Evolutionary conservation across 2,888 invertebrate genomes (phyloP).

Genomic region (Nasonovia ribisnigri): DNA sequence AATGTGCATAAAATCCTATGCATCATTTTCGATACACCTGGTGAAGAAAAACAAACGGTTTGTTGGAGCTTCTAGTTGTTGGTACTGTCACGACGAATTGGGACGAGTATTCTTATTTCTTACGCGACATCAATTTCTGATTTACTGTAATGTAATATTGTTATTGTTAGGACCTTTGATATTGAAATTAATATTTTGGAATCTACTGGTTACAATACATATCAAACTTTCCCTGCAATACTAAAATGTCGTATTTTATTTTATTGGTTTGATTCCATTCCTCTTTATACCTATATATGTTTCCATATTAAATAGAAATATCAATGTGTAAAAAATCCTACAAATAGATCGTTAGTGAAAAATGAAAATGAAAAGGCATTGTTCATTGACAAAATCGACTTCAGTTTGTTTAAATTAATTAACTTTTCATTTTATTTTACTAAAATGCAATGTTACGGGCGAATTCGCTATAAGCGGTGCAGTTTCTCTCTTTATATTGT

Average conservation of each 20-base stretch:
- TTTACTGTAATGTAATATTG: not conserved
- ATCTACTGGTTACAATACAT: not conserved
- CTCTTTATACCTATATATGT: not conserved
- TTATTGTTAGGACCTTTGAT: not conserved
- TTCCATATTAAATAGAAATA: not conserved
- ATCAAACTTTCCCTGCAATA: not conserved
- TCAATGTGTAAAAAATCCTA: not conserved
- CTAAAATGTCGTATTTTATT: not conserved
- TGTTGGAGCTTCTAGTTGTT: conserved; percentile 4
- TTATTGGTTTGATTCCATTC: not conserved
- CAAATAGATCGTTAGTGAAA: not conserved
- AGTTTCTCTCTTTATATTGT: not conserved
- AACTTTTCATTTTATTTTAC: not conserved
- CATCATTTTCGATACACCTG: not conserved
- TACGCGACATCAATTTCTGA: not conserved
- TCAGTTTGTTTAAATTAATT: not conserved
- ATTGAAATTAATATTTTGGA: not conserved
- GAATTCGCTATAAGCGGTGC: not conserved
- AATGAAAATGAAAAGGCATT: not conserved
- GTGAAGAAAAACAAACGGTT: not conserved
- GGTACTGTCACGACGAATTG: not conserved
- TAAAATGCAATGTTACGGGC: not conserved
- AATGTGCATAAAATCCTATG: not conserved
- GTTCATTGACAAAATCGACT: not conserved
- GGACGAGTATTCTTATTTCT: not conserved